These are phyloP conservation scores for Rhabdomys dilectus DNA, from an alignment of 2,113 vertebrate genomes.

Conservation along the genomic window DNA sequence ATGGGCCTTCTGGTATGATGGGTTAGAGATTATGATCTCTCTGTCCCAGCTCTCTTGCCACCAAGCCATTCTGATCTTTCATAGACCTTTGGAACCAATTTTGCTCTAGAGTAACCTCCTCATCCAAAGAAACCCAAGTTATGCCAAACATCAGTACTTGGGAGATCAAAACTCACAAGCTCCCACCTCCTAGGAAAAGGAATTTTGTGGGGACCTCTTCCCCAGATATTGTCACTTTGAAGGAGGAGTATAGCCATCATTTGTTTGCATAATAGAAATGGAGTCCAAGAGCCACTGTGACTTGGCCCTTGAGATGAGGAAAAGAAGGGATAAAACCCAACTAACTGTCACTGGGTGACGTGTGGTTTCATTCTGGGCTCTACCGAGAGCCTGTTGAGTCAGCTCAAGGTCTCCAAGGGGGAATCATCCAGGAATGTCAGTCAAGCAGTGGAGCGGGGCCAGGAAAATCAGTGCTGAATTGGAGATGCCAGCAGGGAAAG, in stretches of 20 bases:
- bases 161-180: background rate
- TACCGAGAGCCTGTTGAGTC: constrained; percentile 58
- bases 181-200: background rate
- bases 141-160: background rate
- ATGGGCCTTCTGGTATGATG: background rate
- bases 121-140: background rate
- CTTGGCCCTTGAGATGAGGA: background rate
- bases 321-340: background rate
- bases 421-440: constrained; percentile 83
- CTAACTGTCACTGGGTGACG: constrained; percentile 39
- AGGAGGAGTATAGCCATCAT: background rate
- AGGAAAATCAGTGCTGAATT: constrained; percentile 85
- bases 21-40: background rate
- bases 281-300: background rate
- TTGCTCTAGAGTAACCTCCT: background rate
- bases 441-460: constrained; percentile 80
- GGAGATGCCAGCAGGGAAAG: constrained; percentile 66
- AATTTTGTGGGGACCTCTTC: background rate
- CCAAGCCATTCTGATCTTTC: background rate
- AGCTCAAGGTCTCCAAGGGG: constrained; percentile 60
- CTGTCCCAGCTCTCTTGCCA: background rate
- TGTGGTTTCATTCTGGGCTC: constrained; percentile 38
- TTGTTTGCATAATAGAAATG: background rate
- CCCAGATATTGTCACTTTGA: background rate
- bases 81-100: background rate